Conservation (phyloP, 64 coral and sea anemone species). For the Anthopleura sola region DNA sequence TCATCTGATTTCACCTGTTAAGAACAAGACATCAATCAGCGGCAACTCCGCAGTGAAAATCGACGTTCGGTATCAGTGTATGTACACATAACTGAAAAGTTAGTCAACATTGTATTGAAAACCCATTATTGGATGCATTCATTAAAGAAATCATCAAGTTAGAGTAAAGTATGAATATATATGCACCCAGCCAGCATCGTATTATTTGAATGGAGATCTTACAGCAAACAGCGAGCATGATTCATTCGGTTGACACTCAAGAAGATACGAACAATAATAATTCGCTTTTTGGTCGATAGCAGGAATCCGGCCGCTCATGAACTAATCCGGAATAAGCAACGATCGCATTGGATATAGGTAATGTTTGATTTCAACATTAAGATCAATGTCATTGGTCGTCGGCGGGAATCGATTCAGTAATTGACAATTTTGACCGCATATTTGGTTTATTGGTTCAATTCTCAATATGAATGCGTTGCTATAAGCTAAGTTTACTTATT, state of each 20-base stretch:
- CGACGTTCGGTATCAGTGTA: no score
- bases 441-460: not conserved
- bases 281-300: not conserved
- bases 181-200: not conserved
- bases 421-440: slow-evolving; percentile 11
- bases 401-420: not conserved
- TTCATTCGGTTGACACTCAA: not conserved
- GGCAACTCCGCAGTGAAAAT: no score
- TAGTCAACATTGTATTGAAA: not conserved
- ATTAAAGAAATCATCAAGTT: not conserved
- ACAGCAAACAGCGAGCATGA: not conserved
- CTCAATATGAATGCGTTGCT: not conserved
- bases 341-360: not conserved
- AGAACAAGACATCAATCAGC: no score
- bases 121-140: not conserved
- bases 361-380: slow-evolving; percentile 6
- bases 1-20: not conserved
- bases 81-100: no score
- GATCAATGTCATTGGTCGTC: not conserved
- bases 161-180: not conserved
- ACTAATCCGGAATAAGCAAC: not conserved
- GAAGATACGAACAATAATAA: not conserved
- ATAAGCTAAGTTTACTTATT: not conserved
- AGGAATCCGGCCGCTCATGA: no score
- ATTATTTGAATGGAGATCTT: not conserved